phyloP scores from a whole-genome alignment of 2,113 vertebrate species.

The Ornithorhynchus anatinus region DNA sequence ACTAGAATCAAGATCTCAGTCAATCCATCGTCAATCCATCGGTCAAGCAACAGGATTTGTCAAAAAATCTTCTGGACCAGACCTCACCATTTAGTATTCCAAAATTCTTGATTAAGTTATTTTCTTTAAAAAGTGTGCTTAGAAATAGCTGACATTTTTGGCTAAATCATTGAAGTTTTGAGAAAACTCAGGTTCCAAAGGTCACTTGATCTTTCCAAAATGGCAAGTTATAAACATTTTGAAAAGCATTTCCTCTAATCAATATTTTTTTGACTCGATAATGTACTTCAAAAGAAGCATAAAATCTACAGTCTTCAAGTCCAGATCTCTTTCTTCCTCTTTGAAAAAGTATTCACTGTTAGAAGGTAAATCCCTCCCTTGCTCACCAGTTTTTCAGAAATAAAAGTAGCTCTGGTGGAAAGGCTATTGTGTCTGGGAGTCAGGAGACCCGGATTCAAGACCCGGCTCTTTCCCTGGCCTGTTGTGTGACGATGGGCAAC shows the following conservation, averaged over 20 bases:
- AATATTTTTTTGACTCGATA: conserved; percentile 16
- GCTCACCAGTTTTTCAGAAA: too few relatives aligned
- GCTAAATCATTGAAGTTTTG: conserved; percentile 3
- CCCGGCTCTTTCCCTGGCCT: too few relatives aligned
- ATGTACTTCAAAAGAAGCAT: not conserved
- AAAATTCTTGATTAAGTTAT: not conserved
- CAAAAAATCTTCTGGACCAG: too few relatives aligned
- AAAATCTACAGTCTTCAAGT: not conserved
- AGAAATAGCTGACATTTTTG: conserved; percentile 22
- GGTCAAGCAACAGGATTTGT: too few relatives aligned
- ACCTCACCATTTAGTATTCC: not conserved
- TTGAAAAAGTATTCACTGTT: not conserved
- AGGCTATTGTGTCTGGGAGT: too few relatives aligned
- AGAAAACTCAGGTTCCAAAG: not conserved
- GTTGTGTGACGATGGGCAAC: too few relatives aligned
- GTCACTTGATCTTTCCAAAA: conserved; percentile 6
- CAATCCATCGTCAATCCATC: too few relatives aligned
- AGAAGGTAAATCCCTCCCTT: not conserved
- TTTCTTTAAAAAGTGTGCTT: conserved; percentile 9
- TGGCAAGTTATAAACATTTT: conserved; percentile 23
- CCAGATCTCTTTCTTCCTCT: not conserved
- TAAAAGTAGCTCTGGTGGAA: too few relatives aligned
- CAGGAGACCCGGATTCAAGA: too few relatives aligned
- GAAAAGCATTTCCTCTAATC: not conserved
- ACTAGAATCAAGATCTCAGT: too few relatives aligned